These are phyloP conservation scores for Aproaerema taeniolella DNA, from an alignment of 2,888 invertebrate genomes.

Conservation along the genomic window DNA sequence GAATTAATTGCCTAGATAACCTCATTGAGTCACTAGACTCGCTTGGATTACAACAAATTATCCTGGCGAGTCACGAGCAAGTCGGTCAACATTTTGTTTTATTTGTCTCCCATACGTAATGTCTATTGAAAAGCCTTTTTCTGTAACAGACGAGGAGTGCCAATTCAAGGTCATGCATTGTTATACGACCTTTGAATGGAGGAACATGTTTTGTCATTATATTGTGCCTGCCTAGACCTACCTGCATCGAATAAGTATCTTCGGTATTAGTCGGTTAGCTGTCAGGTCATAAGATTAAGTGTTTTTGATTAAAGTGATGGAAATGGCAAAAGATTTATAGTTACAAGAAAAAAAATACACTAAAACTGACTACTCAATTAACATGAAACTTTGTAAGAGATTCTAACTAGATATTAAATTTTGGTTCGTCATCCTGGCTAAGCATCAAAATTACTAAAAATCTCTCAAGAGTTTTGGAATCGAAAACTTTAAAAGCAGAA, in stretches of 20 bases:
- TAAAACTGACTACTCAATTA: too few relatives aligned
- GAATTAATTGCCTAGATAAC: slow-evolving; percentile 10
- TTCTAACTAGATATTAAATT: too few relatives aligned
- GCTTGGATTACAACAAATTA: slow-evolving; percentile 10
- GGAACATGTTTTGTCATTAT: slow-evolving; percentile 9
- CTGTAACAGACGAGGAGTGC: slow-evolving; percentile 33
- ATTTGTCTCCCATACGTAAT: slow-evolving; percentile 9
- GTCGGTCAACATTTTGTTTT: slow-evolving; percentile 7
- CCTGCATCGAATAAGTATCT: too few relatives aligned
- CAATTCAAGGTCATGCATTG: slow-evolving; percentile 41
- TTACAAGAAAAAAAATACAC: too few relatives aligned
- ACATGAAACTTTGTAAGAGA: too few relatives aligned
- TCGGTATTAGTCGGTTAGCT: neutral
- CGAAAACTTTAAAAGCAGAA: too few relatives aligned
- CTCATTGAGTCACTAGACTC: slow-evolving; percentile 11
- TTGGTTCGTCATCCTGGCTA: too few relatives aligned
- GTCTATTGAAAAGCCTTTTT: slow-evolving; percentile 13
- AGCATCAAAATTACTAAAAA: too few relatives aligned
- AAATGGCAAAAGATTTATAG: too few relatives aligned
- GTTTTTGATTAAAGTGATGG: neutral
- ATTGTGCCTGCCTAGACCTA: neutral
- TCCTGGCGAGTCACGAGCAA: slow-evolving; percentile 9
- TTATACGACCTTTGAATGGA: slow-evolving; percentile 40
- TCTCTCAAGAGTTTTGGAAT: too few relatives aligned
- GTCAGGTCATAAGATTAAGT: too few relatives aligned